Evolutionary conservation across 2,797 vertebrate genomes (phyloP).

Genomic region (Pogonophryne albipinna): DNA sequence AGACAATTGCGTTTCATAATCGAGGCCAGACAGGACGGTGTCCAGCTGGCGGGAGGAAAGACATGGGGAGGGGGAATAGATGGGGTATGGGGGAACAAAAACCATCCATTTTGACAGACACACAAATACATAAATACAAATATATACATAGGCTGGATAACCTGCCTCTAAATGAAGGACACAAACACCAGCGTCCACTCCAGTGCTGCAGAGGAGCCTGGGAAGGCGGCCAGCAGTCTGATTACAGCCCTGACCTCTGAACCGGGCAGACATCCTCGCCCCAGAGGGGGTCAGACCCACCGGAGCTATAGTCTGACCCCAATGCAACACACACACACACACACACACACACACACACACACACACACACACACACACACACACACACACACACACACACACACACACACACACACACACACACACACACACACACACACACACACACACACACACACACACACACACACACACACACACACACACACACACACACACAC

Average conservation of each 20-base stretch:
- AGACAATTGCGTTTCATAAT: slow-evolving; percentile 75
- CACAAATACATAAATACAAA: slow-evolving; percentile 49
- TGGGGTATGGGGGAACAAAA: slow-evolving; percentile 23
- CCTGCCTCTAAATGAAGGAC: slow-evolving; percentile 40
- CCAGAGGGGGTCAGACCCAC: slow-evolving; percentile 80
- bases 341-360: slow-evolving; percentile 27
- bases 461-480: too few species aligned
- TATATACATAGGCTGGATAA: slow-evolving; percentile 44
- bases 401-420: too few species aligned
- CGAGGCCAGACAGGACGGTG: slow-evolving; percentile 66
- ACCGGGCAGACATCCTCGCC: slow-evolving; percentile 72
- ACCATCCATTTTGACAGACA: slow-evolving; percentile 40
- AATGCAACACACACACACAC: slow-evolving; percentile 47
- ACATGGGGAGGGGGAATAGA: slow-evolving; percentile 40
- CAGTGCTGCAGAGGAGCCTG: slow-evolving; percentile 69
- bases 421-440: too few species aligned
- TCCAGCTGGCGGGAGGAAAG: slow-evolving; percentile 71
- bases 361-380: too few species aligned
- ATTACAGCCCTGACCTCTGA: slow-evolving; percentile 83
- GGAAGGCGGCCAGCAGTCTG: slow-evolving; percentile 84
- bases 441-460: too few species aligned
- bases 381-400: too few species aligned
- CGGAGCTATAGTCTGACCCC: slow-evolving; percentile 79
- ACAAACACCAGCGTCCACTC: slow-evolving; percentile 37
- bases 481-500: too few species aligned